These are phyloP conservation scores for Temnothorax curvispinosus DNA, from an alignment of 1,140 invertebrate genomes.

Conservation along the genomic window DNA sequence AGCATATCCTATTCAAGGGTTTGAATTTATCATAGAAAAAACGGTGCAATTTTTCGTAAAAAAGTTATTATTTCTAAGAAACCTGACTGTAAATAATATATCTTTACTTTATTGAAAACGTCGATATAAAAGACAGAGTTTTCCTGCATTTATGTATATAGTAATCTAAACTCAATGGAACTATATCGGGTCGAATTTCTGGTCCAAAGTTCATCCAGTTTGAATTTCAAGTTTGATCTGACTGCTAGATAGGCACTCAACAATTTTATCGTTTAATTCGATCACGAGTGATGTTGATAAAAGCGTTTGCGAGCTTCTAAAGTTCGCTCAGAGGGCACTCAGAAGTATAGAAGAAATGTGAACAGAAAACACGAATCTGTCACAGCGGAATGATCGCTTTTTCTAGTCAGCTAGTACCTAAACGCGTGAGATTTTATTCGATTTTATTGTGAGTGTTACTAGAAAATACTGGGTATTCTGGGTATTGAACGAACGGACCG, in stretches of 20 bases:
- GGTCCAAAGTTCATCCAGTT: not conserved
- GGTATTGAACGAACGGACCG: not conserved
- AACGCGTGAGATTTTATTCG: not conserved
- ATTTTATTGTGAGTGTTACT: not conserved
- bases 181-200: not conserved
- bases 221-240: not conserved
- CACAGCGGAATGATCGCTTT: not conserved
- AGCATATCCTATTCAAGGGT: no score
- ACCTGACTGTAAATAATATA: no score
- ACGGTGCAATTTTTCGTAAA: no score
- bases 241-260: not conserved
- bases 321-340: not conserved
- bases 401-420: not conserved
- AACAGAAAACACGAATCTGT: not conserved
- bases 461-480: not conserved
- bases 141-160: not conserved
- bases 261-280: constrained; percentile 28
- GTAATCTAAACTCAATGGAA: not conserved
- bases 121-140: not conserved
- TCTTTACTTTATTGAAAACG: not conserved
- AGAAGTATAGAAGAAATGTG: not conserved
- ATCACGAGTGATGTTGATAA: constrained; percentile 73
- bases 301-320: constrained; percentile 70
- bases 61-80: no score
- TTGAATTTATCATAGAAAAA: no score